Percentiles rank a stretch among this genome's conserved stretches.
Conservation (phyloP, 1,140 invertebrate species). For the Euura saliciscinereae region DNA sequence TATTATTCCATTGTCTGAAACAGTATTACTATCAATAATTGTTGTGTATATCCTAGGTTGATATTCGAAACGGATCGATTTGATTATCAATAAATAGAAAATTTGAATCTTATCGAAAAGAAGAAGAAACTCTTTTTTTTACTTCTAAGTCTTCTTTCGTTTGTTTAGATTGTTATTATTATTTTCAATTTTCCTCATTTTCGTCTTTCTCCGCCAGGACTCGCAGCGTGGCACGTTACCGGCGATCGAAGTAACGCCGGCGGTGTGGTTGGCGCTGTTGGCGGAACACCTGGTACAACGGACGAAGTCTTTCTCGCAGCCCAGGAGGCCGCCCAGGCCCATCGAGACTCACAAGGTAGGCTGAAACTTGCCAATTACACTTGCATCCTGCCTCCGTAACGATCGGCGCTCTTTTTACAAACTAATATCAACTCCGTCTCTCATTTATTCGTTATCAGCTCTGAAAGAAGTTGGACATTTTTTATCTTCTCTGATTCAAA, state of each 20-base stretch:
- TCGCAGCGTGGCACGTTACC: slow-evolving; percentile 67
- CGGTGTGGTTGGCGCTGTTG: slow-evolving; percentile 48
- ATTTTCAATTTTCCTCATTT: slow-evolving; percentile 27
- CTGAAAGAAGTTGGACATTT: no score
- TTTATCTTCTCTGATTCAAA: no score
- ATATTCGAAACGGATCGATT: no score
- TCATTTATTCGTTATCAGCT: no score
- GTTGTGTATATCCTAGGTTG: no score
- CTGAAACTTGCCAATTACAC: slow-evolving; percentile 54
- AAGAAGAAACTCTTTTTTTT: background rate
- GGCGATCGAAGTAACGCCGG: slow-evolving; percentile 67
- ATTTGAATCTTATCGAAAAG: background rate
- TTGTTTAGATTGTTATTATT: background rate
- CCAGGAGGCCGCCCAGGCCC: slow-evolving; percentile 73
- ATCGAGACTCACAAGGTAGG: slow-evolving; percentile 81
- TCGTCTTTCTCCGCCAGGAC: slow-evolving; percentile 32
- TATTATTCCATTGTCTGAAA: no score
- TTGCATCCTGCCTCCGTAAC: slow-evolving; percentile 46
- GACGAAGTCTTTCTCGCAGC: slow-evolving; percentile 75
- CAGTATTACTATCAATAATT: no score
- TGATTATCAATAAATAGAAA: no score
- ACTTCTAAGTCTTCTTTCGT: background rate
- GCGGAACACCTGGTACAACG: slow-evolving; percentile 52
- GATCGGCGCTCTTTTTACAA: slow-evolving; percentile 45
- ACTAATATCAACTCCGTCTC: no score